Evolutionary conservation across 37 sponge, comb jelly and placozoan genomes (phyloP).

Genomic region (Trichoplax adhaerens): DNA sequence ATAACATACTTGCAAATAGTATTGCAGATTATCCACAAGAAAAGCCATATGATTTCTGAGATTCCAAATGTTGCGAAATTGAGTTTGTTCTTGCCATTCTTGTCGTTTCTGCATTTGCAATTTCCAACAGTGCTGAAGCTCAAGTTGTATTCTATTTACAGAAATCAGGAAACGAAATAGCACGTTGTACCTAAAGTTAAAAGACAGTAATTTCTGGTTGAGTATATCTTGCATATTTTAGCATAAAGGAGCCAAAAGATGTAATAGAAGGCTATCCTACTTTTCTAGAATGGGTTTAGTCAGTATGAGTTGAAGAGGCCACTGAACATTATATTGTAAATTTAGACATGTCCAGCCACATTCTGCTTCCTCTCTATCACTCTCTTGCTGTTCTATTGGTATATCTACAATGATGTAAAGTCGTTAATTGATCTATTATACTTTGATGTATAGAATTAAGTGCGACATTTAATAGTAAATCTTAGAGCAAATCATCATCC

Average conservation of each 20-base stretch:
- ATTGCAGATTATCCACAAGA: constrained; percentile 82
- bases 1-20: constrained; percentile 74
- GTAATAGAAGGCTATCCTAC: constrained; percentile 13
- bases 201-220: background rate
- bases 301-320: constrained; percentile 84
- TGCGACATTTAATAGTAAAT: no score
- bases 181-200: constrained; percentile 47
- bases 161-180: constrained; percentile 60
- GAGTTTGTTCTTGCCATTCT: background rate
- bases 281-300: constrained; percentile 59
- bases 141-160: constrained; percentile 43
- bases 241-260: constrained; percentile 1
- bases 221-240: background rate
- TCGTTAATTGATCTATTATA: no score
- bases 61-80: constrained; percentile 8
- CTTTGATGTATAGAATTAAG: no score
- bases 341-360: constrained; percentile 37
- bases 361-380: background rate
- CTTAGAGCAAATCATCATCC: no score
- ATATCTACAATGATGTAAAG: no score
- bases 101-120: constrained; percentile 34
- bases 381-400: no score
- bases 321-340: constrained; percentile 40
- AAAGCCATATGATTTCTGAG: constrained; percentile 78
- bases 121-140: constrained; percentile 65